A percentile compares a stretch with the other conserved stretches of the same genome.
These are phyloP conservation scores for human (Homo sapiens) DNA, from an alignment of 2,113 vertebrate species.

Conservation along the genomic window DNA sequence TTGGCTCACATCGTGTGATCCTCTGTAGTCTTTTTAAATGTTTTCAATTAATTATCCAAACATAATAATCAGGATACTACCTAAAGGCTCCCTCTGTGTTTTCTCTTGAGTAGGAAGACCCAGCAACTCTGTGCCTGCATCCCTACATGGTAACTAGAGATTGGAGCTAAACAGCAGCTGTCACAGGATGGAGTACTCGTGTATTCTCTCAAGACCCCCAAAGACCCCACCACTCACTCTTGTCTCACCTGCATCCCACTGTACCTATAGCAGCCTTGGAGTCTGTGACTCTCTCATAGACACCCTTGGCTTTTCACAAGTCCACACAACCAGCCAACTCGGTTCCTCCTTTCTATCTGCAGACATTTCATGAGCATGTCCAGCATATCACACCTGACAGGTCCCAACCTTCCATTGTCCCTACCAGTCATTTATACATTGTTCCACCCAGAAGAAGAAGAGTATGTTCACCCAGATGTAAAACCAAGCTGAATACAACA, in stretches of 20 bases:
- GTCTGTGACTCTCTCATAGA: not conserved
- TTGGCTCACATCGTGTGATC: not conserved
- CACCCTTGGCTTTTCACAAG: not conserved
- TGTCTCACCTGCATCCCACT: not conserved
- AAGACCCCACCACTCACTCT: not conserved
- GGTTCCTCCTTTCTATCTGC: not conserved
- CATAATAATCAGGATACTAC: not conserved
- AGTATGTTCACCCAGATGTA: not conserved
- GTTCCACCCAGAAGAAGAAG: not conserved
- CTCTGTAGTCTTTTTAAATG: not conserved
- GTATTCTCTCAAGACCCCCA: not conserved
- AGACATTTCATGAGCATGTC: not conserved
- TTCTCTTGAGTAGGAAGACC: not conserved
- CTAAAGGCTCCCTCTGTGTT: not conserved
- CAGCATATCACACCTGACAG: not conserved
- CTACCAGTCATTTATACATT: not conserved
- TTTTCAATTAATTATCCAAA: slow-evolving; percentile 21
- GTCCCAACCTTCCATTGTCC: not conserved
- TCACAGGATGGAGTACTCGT: accelerated
- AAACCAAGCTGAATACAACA: slow-evolving; percentile 61
- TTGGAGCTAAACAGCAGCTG: not conserved
- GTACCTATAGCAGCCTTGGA: not conserved
- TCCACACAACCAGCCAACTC: not conserved
- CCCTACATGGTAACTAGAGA: not conserved
- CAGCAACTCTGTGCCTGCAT: not conserved